A percentile compares a stretch with the other conserved stretches of the same genome.
phyloP scores from a whole-genome alignment of 2,113 vertebrate species.

The Tyto alba region DNA sequence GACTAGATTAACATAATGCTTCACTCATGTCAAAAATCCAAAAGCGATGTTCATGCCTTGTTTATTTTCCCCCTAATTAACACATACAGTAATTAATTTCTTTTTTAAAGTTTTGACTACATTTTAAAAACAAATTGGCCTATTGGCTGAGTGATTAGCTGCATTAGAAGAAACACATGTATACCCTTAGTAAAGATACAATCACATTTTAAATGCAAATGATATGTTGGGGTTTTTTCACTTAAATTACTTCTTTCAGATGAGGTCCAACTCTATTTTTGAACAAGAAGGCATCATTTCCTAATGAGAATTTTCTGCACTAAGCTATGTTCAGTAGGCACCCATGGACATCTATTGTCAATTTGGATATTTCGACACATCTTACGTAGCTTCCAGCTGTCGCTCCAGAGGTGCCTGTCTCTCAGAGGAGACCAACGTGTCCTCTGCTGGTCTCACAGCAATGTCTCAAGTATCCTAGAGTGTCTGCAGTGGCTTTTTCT shows the following conservation, averaged over 20 bases:
- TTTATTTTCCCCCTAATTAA: background rate
- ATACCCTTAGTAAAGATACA: background rate
- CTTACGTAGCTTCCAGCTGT: background rate
- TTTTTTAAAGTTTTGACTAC: background rate
- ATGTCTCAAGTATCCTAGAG: background rate
- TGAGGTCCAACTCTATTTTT: background rate
- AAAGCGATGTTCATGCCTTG: background rate
- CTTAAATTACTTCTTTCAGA: background rate
- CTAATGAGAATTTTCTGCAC: background rate
- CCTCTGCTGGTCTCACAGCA: background rate
- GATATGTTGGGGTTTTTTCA: background rate
- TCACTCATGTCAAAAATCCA: background rate
- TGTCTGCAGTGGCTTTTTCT: background rate
- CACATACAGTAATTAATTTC: background rate
- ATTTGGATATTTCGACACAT: background rate
- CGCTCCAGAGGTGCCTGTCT: background rate
- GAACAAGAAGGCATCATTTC: background rate
- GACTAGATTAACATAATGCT: conserved; percentile 4
- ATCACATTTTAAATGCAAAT: background rate
- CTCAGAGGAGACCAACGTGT: rapidly evolving
- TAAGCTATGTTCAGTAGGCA: background rate
- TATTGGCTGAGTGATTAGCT: background rate
- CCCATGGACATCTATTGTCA: background rate
- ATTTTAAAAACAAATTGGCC: background rate
- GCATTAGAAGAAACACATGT: background rate